Percentiles rank a stretch among this genome's conserved stretches.
Evolutionary conservation across 1,140 invertebrate genomes (phyloP).

Genomic region (Drosophila lowei): DNA sequence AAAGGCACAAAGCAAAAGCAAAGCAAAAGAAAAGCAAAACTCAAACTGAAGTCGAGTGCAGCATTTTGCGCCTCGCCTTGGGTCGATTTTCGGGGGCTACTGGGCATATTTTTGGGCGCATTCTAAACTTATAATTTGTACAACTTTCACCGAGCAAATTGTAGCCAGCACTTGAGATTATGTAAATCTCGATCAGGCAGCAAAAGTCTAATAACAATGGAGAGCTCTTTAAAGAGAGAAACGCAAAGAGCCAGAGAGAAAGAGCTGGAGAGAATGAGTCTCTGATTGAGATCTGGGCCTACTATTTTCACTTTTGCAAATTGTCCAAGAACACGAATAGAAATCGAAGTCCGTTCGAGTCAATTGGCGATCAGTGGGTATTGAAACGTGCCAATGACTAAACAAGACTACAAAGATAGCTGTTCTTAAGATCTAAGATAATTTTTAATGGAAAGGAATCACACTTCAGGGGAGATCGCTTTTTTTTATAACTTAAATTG

Average conservation of each 20-base stretch:
- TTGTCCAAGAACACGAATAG: conserved; percentile 56
- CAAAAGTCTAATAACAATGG: conserved; percentile 42
- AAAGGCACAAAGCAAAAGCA: conserved; percentile 46
- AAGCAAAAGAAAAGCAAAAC: conserved; percentile 5
- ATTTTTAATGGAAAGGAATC: background rate
- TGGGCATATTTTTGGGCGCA: conserved; percentile 62
- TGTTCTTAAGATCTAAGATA: background rate
- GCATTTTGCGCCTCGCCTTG: conserved; percentile 26
- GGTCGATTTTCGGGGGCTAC: conserved; percentile 47
- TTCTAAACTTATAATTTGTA: conserved; percentile 74
- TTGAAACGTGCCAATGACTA: conserved; percentile 45
- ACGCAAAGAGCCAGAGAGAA: conserved; percentile 6
- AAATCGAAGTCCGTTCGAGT: conserved; percentile 64
- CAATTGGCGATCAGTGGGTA: conserved; percentile 40
- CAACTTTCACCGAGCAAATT: conserved; percentile 63
- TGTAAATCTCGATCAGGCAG: conserved; percentile 58
- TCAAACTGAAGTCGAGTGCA: conserved; percentile 29
- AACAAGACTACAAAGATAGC: conserved; percentile 1
- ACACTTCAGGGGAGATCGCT: background rate
- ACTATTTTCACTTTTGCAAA: conserved; percentile 75
- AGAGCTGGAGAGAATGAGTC: conserved; percentile 27
- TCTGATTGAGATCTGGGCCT: conserved; percentile 45
- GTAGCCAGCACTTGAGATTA: conserved; percentile 53
- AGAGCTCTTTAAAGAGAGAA: conserved; percentile 5
- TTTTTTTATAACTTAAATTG: background rate